Conservation (phyloP, 2,888 invertebrate genomes). For the Malacosoma neustria region DNA sequence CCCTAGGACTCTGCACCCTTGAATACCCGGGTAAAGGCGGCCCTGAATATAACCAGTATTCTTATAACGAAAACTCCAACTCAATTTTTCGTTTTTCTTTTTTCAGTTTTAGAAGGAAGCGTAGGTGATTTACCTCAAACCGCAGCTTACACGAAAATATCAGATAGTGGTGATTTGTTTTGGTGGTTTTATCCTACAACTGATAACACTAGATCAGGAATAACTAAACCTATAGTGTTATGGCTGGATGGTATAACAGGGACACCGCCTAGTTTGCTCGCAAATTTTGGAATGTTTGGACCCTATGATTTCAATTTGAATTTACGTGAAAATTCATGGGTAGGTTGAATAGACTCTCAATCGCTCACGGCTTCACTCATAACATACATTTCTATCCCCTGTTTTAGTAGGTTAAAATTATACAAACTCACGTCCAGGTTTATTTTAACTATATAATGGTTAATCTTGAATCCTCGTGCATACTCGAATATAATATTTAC, state of each 20-base stretch:
- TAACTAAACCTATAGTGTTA: constrained; percentile 80
- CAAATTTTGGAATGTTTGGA: constrained; percentile 90
- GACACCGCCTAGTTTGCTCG: constrained; percentile 84
- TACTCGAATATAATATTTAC: too few relatives aligned
- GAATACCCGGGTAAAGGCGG: too few relatives aligned
- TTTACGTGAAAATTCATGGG: constrained; percentile 82
- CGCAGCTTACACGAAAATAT: constrained; percentile 83
- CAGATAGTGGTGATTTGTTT: constrained; percentile 84
- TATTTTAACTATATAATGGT: too few relatives aligned
- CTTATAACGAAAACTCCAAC: too few relatives aligned
- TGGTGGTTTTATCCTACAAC: constrained; percentile 90
- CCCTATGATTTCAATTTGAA: constrained; percentile 80
- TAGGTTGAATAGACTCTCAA: constrained; percentile 27
- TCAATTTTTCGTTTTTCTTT: too few relatives aligned
- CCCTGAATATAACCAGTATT: too few relatives aligned
- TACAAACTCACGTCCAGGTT: too few relatives aligned
- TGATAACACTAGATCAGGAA: constrained; percentile 43
- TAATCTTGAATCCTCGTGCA: too few relatives aligned
- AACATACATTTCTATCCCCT: too few relatives aligned
- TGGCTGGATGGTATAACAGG: constrained; percentile 95
- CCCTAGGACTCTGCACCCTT: too few relatives aligned
- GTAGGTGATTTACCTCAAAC: constrained; percentile 78
- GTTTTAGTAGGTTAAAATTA: too few relatives aligned
- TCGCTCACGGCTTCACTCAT: too few relatives aligned
- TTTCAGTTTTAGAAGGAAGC: constrained; percentile 41